A percentile compares a stretch with the other conserved stretches of the same genome.
phyloP scores from a whole-genome alignment of 1,140 invertebrate genomes.

The Cherax quadricarinatus region DNA sequence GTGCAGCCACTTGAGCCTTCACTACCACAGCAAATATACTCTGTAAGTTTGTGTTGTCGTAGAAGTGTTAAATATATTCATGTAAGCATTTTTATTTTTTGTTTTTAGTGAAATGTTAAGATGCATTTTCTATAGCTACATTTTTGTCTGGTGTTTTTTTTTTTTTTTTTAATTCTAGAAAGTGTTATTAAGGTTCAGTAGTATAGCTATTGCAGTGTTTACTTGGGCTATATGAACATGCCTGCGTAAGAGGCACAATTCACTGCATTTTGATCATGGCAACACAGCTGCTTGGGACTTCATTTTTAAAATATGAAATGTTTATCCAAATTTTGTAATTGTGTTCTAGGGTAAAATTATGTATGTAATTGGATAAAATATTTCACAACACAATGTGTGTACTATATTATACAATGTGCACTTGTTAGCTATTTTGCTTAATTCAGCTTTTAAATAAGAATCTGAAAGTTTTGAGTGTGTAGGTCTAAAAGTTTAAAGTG shows the following conservation, averaged over 20 bases:
- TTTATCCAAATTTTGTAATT: background rate
- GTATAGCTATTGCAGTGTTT: background rate
- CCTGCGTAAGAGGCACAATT: background rate
- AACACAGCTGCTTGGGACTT: too few relatives aligned
- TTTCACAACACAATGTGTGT: too few relatives aligned
- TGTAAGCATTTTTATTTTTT: background rate
- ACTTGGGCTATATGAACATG: background rate
- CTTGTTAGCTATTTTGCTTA: too few relatives aligned
- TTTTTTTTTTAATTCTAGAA: background rate
- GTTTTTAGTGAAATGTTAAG: background rate
- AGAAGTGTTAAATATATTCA: background rate
- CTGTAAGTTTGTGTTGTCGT: constrained; percentile 7
- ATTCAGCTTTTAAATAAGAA: too few relatives aligned
- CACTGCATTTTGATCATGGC: background rate
- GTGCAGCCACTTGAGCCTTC: constrained; percentile 50
- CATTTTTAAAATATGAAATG: background rate
- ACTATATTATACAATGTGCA: too few relatives aligned
- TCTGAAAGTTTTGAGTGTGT: too few relatives aligned
- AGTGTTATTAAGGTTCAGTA: background rate
- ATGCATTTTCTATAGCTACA: background rate
- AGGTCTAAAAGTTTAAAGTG: too few relatives aligned
- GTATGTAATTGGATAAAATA: too few relatives aligned
- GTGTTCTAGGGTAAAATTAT: too few relatives aligned
- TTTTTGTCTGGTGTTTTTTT: background rate
- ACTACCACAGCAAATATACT: background rate